A percentile compares a stretch with the other conserved stretches of the same genome.
Evolutionary conservation across 2,888 invertebrate genomes (phyloP).

Genomic region (Synanthedon tipuliformis): DNA sequence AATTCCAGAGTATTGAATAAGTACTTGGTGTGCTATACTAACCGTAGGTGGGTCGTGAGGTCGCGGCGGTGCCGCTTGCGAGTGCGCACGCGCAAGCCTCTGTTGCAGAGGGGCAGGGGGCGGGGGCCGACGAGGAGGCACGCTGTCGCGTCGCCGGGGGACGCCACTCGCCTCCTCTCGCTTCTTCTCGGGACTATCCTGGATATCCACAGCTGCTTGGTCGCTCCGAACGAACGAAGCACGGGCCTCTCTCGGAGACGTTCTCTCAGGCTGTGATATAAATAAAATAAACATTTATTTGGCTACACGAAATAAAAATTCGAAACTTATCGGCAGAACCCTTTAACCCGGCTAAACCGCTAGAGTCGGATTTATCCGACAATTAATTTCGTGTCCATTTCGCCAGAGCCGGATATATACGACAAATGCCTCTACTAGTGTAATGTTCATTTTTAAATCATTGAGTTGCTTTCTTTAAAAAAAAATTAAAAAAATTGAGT

Average conservation of each 20-base stretch:
- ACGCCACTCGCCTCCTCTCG: background rate
- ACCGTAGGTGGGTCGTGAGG: conserved; percentile 41
- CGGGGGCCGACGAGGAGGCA: conserved; percentile 13
- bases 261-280: conserved; percentile 23
- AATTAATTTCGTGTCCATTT: too few relatives aligned
- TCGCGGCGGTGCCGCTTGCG: conserved; percentile 35
- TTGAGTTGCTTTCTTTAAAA: too few relatives aligned
- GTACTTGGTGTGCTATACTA: background rate
- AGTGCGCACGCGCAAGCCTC: conserved; percentile 41
- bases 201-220: conserved; percentile 1
- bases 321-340: too few relatives aligned
- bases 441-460: too few relatives aligned
- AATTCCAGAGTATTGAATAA: too few relatives aligned
- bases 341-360: too few relatives aligned
- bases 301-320: too few relatives aligned
- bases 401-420: too few relatives aligned
- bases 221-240: conserved; percentile 15
- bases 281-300: too few relatives aligned
- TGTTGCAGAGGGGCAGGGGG: conserved; percentile 18
- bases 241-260: conserved; percentile 24
- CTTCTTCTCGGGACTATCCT: background rate
- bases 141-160: conserved; percentile 1
- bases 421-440: too few relatives aligned
- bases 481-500: too few relatives aligned
- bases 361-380: too few relatives aligned